Evolutionary conservation across 2,113 vertebrate species (phyloP).

Genomic region (Orthonyx spaldingii): DNA sequence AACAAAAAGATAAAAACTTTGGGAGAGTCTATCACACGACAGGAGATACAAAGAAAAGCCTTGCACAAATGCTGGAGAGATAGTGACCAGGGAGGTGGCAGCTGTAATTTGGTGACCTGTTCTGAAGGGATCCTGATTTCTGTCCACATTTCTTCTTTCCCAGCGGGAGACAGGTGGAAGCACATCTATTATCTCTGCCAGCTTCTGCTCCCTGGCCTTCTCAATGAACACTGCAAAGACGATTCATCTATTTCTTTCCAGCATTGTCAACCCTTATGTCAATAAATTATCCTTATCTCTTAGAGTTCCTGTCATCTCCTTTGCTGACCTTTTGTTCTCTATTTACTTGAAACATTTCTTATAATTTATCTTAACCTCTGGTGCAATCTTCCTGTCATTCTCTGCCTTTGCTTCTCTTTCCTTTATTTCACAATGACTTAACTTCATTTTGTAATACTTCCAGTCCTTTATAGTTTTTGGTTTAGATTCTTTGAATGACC

Average conservation of each 20-base stretch:
- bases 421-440: conserved; percentile 45
- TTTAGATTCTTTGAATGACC: conserved; percentile 11
- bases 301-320: neutral
- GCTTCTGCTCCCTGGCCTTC: neutral
- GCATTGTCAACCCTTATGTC: conserved; percentile 12
- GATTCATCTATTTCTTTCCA: conserved; percentile 6
- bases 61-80: neutral
- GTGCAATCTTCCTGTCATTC: conserved; percentile 20
- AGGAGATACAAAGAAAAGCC: neutral
- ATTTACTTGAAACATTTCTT: conserved; percentile 58
- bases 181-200: neutral
- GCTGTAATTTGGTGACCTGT: neutral
- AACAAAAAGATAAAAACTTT: neutral
- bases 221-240: neutral
- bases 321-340: conserved; percentile 53
- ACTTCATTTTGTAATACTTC: conserved; percentile 27
- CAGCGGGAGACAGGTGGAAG: neutral
- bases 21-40: neutral
- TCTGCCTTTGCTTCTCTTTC: conserved; percentile 6
- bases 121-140: neutral
- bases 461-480: neutral
- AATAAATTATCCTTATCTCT: conserved; percentile 55
- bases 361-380: conserved; percentile 49
- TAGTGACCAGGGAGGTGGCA: neutral
- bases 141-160: neutral